Conservation (phyloP, 2,797 vertebrate genomes). For the Parotocinclus haroldoi region DNA sequence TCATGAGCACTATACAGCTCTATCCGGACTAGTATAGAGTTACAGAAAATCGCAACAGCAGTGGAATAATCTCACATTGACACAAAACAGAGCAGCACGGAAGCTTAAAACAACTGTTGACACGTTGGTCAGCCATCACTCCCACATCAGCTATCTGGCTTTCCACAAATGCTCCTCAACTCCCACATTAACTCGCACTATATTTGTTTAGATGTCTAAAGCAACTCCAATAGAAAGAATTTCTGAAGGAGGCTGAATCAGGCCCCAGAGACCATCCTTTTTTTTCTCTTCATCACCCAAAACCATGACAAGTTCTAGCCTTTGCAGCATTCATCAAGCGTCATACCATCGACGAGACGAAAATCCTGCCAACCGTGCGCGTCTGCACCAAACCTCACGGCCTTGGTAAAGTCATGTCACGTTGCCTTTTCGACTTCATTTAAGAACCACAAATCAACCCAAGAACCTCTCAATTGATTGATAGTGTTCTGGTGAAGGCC, state of each 20-base stretch:
- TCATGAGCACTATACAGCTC: too few relatives aligned
- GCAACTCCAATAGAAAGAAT: too few relatives aligned
- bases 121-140: slow-evolving; percentile 4
- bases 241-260: too few relatives aligned
- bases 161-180: slow-evolving; percentile 22
- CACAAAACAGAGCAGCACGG: slow-evolving; percentile 24
- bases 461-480: slow-evolving; percentile 33
- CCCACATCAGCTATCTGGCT: slow-evolving; percentile 25
- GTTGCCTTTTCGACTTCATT: background rate
- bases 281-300: too few relatives aligned
- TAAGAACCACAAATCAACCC: slow-evolving; percentile 8
- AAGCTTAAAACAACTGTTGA: background rate
- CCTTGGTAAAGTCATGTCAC: background rate
- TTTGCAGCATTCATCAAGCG: too few relatives aligned
- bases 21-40: too few relatives aligned
- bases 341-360: too few relatives aligned
- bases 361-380: too few relatives aligned
- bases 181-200: slow-evolving; percentile 1
- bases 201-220: too few relatives aligned
- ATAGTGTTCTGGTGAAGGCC: slow-evolving; percentile 16
- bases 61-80: background rate
- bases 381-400: background rate
- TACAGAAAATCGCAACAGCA: too few relatives aligned
- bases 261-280: too few relatives aligned
- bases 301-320: too few relatives aligned